Percentiles rank a stretch among this genome's conserved stretches.
Conservation (phyloP, 2,888 invertebrate species). For the Tipula vernalis region DNA sequence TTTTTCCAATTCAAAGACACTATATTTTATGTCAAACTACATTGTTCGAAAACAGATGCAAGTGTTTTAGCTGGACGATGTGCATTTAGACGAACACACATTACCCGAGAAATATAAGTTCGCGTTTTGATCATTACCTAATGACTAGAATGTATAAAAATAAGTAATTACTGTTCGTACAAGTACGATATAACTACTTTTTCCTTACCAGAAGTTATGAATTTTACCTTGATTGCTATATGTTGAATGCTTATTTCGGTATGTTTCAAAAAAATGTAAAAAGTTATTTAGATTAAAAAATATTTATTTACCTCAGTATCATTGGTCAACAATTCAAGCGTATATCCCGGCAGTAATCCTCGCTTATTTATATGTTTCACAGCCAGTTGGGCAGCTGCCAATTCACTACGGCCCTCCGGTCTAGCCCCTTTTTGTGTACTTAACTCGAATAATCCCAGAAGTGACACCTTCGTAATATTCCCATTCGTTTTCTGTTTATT, state of each 20-base stretch:
- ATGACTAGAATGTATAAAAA: no score
- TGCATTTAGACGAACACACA: no score
- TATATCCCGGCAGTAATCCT: constrained; percentile 54
- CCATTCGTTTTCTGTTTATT: background rate
- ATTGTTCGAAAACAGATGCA: no score
- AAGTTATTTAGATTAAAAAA: background rate
- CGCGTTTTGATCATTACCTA: no score
- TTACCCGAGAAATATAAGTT: no score
- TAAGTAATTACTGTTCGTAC: no score
- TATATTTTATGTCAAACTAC: no score
- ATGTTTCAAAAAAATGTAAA: background rate
- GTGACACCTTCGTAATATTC: constrained; percentile 42
- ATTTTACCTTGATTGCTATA: no score
- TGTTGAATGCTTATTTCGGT: background rate
- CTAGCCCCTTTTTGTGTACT: constrained; percentile 50
- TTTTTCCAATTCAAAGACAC: no score
- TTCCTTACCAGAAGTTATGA: no score
- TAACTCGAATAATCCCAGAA: constrained; percentile 70
- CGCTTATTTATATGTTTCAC: constrained; percentile 65
- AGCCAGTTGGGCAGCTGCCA: constrained; percentile 57
- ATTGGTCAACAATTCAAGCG: constrained; percentile 62
- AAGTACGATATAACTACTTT: no score
- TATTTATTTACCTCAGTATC: constrained; percentile 62
- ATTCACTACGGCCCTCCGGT: constrained; percentile 57
- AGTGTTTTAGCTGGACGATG: no score